Base-by-base conservation (phyloP, 2,113 vertebrate species). In the Phyllostomus hastatus region DNA sequence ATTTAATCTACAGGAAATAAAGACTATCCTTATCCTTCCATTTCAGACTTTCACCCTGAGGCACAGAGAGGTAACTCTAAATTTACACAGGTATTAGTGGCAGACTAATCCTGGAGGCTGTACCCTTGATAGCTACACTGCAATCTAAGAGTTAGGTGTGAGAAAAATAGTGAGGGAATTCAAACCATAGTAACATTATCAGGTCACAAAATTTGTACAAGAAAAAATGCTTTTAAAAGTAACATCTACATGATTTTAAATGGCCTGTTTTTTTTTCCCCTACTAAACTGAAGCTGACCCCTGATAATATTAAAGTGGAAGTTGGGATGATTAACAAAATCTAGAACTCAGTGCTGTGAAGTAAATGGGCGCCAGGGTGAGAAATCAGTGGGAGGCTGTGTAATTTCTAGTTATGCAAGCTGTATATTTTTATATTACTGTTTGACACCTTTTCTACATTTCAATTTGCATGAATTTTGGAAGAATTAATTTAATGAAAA, bases 401-500 rank as follows among this genome's bases (percentile, higher is more conserved):
- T 66, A 88, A 86, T 90, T 94, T 41, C 88, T 91, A 69, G 14
- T 64, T 83, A 83, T 70, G 66, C 31, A 92, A 92, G 28, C 61
- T 92, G 41, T 88, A 26, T 73, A 94, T 92, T 95, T 95, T 97
- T 92, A 84, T 90, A 83, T 95, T 90, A 76, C 76, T 89, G 35
- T 83, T 95, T 52, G 83, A 94, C 84, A 90, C 38, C n/a, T 93
- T 94, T 93, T 41, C 78, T 83, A 81, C 66, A 81, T 91, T 89
- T 92, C 72, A 91, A 87, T 97, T 90, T 95, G 95, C 73, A 78
- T 50, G 15, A 35, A 67, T 50, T 97, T 92, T 88, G 48, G 57
- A 94, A 87, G 31, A 96, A 95, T 92, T 97, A 94, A 94, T 70
- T 90, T 96, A 90, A 98, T 96, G 67, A 78, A 96, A 94, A 95